phyloP scores from a whole-genome alignment of 2,888 invertebrate species.

The Metallyticus violacea region DNA sequence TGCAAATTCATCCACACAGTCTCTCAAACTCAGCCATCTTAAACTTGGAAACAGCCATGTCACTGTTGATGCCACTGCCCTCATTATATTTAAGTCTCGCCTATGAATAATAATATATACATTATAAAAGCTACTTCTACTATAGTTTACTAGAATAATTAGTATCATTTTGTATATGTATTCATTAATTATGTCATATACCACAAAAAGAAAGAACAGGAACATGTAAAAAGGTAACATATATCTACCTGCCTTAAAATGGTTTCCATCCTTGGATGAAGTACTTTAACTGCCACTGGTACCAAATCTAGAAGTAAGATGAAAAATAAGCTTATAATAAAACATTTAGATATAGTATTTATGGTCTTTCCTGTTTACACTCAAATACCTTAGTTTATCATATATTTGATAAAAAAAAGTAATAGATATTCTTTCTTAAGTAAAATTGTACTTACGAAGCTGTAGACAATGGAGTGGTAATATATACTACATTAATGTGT shows the following conservation, averaged over 20 bases:
- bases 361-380: too few species aligned
- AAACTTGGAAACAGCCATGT: conserved; percentile 44
- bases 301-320: conserved; percentile 32
- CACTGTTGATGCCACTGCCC: conserved; percentile 39
- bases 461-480: too few species aligned
- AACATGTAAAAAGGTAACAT: background rate
- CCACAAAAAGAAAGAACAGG: background rate
- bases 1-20: conserved; percentile 50
- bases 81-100: conserved; percentile 47
- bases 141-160: background rate
- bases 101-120: conserved; percentile 34
- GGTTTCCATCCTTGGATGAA: conserved; percentile 47
- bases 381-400: too few species aligned
- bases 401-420: too few species aligned
- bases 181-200: background rate
- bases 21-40: conserved; percentile 48
- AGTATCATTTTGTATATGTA: background rate
- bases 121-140: background rate
- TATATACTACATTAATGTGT: too few species aligned
- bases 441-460: too few species aligned
- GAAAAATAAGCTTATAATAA: background rate
- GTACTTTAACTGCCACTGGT: conserved; percentile 46
- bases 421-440: too few species aligned
- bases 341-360: too few species aligned
- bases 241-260: conserved; percentile 37